phyloP scores from a whole-genome alignment of 1,140 invertebrate genomes.

The Eupeodes corollae region DNA sequence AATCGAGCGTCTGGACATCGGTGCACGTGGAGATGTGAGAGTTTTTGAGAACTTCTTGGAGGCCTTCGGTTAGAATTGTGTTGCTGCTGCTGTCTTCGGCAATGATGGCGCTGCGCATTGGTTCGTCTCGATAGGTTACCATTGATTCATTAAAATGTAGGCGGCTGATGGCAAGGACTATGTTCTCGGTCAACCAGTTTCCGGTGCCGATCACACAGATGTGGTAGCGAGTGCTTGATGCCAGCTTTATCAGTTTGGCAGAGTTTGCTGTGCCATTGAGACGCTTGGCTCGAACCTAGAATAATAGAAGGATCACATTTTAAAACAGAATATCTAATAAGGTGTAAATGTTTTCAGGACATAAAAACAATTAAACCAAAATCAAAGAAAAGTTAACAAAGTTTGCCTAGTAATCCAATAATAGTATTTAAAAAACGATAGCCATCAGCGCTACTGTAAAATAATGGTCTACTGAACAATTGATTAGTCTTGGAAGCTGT shows the following conservation, averaged over 20 bases:
- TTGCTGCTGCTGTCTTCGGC: conserved; percentile 10
- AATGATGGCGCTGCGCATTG: conserved; percentile 3
- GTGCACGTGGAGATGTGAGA: conserved; percentile 63
- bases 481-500: no score
- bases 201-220: conserved; percentile 76
- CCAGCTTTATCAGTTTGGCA: conserved; percentile 58
- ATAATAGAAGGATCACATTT: neutral
- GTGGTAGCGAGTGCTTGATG: conserved; percentile 64
- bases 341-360: no score
- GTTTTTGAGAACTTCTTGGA: conserved; percentile 55
- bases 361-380: no score
- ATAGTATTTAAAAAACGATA: no score
- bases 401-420: no score
- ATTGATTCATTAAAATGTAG: conserved; percentile 39
- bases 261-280: conserved; percentile 56
- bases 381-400: no score
- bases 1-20: conserved; percentile 61
- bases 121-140: conserved; percentile 16
- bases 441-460: no score
- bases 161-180: conserved; percentile 37
- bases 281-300: conserved; percentile 56
- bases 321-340: no score
- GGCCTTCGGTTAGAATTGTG: conserved; percentile 37
- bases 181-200: conserved; percentile 45
- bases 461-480: no score